Evolutionary conservation across 2,113 vertebrate species (phyloP).

Genomic region (Rhabdomys dilectus): DNA sequence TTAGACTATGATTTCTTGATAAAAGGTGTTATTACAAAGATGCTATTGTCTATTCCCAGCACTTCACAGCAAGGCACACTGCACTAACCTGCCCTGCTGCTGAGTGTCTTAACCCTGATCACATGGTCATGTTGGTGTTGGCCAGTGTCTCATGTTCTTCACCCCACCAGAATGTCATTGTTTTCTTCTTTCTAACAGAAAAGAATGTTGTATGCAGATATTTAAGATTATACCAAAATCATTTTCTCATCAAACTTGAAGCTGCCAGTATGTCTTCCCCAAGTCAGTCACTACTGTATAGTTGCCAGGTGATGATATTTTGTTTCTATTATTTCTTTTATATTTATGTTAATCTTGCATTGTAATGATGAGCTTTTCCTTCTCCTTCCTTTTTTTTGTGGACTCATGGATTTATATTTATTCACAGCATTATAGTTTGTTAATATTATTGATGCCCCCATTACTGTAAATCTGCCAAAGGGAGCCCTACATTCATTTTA

Average conservation of each 20-base stretch:
- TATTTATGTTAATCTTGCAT: not conserved
- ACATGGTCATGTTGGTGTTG: not conserved
- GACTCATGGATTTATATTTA: not conserved
- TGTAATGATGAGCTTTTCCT: not conserved
- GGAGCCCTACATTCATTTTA: not conserved
- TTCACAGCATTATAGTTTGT: not conserved
- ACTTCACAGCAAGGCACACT: not conserved
- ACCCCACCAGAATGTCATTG: not conserved
- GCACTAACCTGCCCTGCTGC: not conserved
- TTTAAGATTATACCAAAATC: not conserved
- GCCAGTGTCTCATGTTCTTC: not conserved
- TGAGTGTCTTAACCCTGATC: not conserved
- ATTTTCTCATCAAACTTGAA: slow-evolving; percentile 12
- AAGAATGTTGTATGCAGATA: slow-evolving; percentile 20
- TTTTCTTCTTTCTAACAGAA: slow-evolving; percentile 40
- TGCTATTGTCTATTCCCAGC: not conserved
- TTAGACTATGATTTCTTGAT: slow-evolving; percentile 19
- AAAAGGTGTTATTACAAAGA: not conserved
- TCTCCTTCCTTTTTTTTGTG: not conserved
- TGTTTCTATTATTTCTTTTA: slow-evolving; percentile 20
- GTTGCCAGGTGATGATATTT: slow-evolving; percentile 9
- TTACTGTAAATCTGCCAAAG: not conserved
- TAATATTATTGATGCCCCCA: not conserved
- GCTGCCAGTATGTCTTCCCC: not conserved
- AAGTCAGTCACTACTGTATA: not conserved